phyloP scores from a whole-genome alignment of 2,797 vertebrate species.

The Poliocrania exsul region DNA sequence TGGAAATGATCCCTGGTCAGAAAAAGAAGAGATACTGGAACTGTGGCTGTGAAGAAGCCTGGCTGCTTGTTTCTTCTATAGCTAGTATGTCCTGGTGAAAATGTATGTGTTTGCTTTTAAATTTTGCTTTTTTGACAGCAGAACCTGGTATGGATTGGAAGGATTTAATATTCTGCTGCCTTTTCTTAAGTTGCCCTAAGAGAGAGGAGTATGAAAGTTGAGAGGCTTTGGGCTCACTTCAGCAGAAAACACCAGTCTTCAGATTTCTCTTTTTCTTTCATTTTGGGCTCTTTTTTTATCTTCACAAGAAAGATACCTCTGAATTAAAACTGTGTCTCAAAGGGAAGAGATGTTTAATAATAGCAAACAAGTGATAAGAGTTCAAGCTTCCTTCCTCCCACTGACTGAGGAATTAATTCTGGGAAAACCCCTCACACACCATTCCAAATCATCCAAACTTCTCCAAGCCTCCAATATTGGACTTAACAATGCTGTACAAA shows the following conservation, averaged over 20 bases:
- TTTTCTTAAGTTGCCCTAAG: background rate
- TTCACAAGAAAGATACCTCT: background rate
- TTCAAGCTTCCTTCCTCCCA: background rate
- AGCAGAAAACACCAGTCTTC: background rate
- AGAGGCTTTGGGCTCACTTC: background rate
- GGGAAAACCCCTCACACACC: background rate
- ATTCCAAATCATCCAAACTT: background rate
- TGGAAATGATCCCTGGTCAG: constrained; percentile 1
- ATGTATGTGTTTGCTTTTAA: background rate
- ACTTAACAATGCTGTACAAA: background rate
- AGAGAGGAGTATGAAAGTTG: background rate
- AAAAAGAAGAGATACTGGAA: background rate
- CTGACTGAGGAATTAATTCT: background rate
- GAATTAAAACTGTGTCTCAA: background rate
- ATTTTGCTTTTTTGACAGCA: background rate
- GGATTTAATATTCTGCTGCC: background rate
- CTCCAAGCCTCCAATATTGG: background rate
- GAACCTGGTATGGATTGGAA: background rate
- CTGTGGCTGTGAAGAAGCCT: background rate
- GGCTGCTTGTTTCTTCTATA: background rate
- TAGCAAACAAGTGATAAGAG: background rate
- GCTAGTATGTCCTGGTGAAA: background rate
- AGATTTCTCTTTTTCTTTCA: background rate
- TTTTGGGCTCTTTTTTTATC: background rate
- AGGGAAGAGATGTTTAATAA: background rate